Percentiles rank a stretch among this genome's conserved stretches.
Conservation (phyloP, 1,140 invertebrate species). For the Daktulosphaira vitifoliae region DNA sequence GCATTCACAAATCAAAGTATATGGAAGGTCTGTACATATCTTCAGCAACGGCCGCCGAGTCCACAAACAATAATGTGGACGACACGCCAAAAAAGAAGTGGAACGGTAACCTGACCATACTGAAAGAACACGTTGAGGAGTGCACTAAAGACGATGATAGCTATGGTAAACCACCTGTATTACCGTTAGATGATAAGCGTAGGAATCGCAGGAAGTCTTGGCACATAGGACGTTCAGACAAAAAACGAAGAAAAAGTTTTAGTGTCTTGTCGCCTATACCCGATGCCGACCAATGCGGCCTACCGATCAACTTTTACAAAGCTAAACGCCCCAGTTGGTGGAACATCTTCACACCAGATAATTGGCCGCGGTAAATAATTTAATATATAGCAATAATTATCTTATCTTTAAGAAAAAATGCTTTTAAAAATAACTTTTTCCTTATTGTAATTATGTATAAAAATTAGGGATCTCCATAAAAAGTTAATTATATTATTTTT, state of each 20-base stretch:
- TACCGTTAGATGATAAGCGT: conserved; percentile 4
- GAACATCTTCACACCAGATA: conserved; percentile 16
- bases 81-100: conserved; percentile 12
- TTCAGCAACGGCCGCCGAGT: neutral
- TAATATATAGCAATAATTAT: neutral
- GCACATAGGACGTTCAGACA: conserved; percentile 16
- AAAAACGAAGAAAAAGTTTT: conserved; percentile 23
- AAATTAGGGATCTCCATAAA: no score
- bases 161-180: neutral
- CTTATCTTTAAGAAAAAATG: no score
- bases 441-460: no score
- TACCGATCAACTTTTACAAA: neutral
- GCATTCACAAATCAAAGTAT: no score
- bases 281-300: neutral
- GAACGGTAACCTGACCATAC: neutral
- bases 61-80: neutral
- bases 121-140: neutral
- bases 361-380: conserved; percentile 21
- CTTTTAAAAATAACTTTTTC: no score
- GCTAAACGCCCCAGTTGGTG: conserved; percentile 21
- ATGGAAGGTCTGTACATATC: conserved; percentile 27
- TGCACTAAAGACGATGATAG: neutral
- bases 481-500: no score
- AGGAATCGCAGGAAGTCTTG: conserved; percentile 16
- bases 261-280: conserved; percentile 5